Base-by-base conservation (phyloP, 2,888 invertebrate species). In the Drosophila cracens region DNA sequence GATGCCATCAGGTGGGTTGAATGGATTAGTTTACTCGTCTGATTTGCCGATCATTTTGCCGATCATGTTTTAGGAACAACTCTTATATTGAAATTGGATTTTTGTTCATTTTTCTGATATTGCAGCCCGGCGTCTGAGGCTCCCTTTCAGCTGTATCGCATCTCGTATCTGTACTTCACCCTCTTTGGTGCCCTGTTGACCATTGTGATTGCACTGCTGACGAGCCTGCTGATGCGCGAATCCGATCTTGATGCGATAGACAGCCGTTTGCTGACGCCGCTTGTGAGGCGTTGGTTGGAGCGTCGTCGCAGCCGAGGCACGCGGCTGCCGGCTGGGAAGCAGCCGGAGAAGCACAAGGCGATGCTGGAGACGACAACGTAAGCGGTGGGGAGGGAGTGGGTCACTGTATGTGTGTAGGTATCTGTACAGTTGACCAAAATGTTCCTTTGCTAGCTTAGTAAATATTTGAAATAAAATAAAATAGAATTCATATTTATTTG, bases 161-260 rank as follows among this genome's bases (percentile, higher is more conserved):
- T 97, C 11, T 97, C 97, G 1, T 97, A 97, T 92, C 94, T 97
- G 90, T 97, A 96, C 96, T 97, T 97, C 83, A 96, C 96, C 0
- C 91, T 96, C 16, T 91, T 95, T 13, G 96, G 96, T 1, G 93
- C 94, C 7, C 40, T 94, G 16, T 93, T 95, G 0, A 94, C 95
- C 10, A 94, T 95, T 70, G 82, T 93, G 8, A 93, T 95, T 11
- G 94, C 94, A 2, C 84, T 95, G 18, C 59, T 94, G 1, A 94
- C 94, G 1, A 95, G 95, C 74, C 92, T 94, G 21, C 76, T 94
- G 27, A 93, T 94, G 0, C 93, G 93, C 34, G 94, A 94, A 0
- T 93, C 94, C 74, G 94, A 95, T 75, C 93, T 95, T 2, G 92
- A 94, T 53, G 94, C 95, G 64, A 89, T 95, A 13, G 94, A 95